Evolutionary conservation across 2,888 invertebrate genomes (phyloP), one percentile per base, ranked within the genome.

Genomic region (Amphiduros pacificus): DNA sequence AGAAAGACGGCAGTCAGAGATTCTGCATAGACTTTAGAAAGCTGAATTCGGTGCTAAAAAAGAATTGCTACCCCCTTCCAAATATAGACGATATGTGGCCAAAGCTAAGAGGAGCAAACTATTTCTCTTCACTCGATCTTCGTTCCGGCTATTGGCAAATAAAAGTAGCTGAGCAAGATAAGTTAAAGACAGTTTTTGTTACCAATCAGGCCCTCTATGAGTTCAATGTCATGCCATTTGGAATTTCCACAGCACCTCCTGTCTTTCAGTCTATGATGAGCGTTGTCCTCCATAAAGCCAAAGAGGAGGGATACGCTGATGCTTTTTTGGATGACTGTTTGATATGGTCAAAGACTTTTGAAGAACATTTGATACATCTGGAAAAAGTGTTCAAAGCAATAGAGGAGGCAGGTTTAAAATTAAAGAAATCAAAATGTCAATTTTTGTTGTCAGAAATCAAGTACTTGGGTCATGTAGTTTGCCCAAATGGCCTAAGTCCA

Each of bases 281-380:
- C 14, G 28, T 6, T 5, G 29, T 60, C 27, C 5, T 61, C 11
- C n/a, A n/a, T n/a, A n/a, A n/a, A n/a, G n/a, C n/a, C n/a, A n/a
- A n/a, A n/a, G n/a, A n/a, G n/a, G n/a, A n/a, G n/a, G n/a, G n/a
- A n/a, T n/a, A n/a, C n/a, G n/a, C 27, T 17, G 52, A 52, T 40
- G 55, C 53, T 2, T 65, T 63, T 51, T 22, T 65, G 5, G 66
- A 66, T 27, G 66, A 66, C 27, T 49, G 67, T 20, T 53, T 66
- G 3, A 53, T 67, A 5, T 62, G n/a, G 26, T 58, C 59, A 1
- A 11, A 29, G n/a, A 24, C 31, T 2, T 20, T 20, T 26, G 52
- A 54, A 32, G 63, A 60, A 17, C 67, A 68, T 27, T 20, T 29
- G 9, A 14, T 11, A 14, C 49, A 63, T 22, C 24, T 51, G n/a